A percentile compares a stretch with the other conserved stretches of the same genome.
phyloP scores from a whole-genome alignment of 2,113 vertebrate genomes.

The Rhegmatorhina hoffmannsi region DNA sequence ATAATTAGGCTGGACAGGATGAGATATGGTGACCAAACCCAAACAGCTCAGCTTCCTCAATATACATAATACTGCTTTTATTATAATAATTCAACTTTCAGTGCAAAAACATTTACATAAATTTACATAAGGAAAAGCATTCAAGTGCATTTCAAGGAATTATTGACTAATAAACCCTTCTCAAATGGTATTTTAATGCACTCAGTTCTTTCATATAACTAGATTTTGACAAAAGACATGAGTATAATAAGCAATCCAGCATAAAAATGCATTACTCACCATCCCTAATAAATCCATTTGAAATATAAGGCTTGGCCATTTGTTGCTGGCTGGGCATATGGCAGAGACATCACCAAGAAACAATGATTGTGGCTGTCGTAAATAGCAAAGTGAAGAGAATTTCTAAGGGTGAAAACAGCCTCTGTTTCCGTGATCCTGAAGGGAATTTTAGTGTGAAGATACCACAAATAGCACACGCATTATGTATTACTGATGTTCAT shows the following conservation, averaged over 20 bases:
- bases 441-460: background rate
- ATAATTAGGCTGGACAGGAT: background rate
- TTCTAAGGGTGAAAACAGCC: background rate
- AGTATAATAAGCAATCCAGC: background rate
- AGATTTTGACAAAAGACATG: background rate
- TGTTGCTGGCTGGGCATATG: background rate
- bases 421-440: background rate
- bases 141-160: background rate
- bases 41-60: background rate
- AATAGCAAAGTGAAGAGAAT: background rate
- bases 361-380: fast-evolving
- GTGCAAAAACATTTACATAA: background rate
- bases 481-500: background rate
- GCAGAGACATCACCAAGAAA: background rate
- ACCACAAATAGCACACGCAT: background rate
- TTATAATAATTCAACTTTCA: background rate
- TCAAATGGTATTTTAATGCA: slow-evolving; percentile 10
- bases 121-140: slow-evolving; percentile 1
- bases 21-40: background rate
- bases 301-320: background rate
- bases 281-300: background rate
- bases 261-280: background rate
- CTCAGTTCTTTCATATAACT: background rate
- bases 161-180: slow-evolving; percentile 29
- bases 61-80: background rate